Base-by-base conservation (phyloP, 2,888 invertebrate species). In the Anticlea derivata region DNA sequence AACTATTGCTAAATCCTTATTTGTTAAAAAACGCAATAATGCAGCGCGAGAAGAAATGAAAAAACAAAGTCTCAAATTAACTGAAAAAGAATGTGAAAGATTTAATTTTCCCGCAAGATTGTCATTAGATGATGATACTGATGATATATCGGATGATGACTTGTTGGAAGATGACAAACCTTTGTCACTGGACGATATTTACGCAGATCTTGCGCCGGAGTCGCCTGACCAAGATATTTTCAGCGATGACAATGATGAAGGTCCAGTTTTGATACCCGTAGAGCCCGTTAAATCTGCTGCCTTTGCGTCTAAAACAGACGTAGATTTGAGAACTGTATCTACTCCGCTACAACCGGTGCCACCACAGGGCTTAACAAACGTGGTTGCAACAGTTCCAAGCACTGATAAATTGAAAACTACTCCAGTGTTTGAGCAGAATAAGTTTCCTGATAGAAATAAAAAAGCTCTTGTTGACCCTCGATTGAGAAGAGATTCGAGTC, bases 21-120 rank as follows among this genome's bases (percentile, higher is more conserved):
- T 69, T 59, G 35, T 60, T 3, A 71, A 59, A 39, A 65, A 70
- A 31, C 47, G 57, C 11, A 51, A 40, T 2, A 50, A 40, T 22
- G 17, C 17, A 29, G 41, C 29, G 11, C 40, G 17, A 58, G 80
- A 83, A 5, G 84, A 83, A 31, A 54, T 58, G 1, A 83, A 70
- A 64, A 88, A 86, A 68, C 77, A 81, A 60, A 89, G 88, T 52
- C 58, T 89, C 7, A 90, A 86, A 61, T 74, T 91, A 39, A 91
- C 91, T 0, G 86, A 86, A 50, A 90, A 91, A 63, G 91, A 91
- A 74, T 85, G 80, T 52, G 88, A 89, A 74, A 75, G 91, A 50
- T 91, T 91, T 56, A 83, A 88, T 61, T 73, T 89, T 41, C 72
- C 80, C 6, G 57, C 68, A 29, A 81, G 77, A 64, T 55, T 80